Conservation (phyloP, 2,888 invertebrate species). For the Asteroscopus sphinx region DNA sequence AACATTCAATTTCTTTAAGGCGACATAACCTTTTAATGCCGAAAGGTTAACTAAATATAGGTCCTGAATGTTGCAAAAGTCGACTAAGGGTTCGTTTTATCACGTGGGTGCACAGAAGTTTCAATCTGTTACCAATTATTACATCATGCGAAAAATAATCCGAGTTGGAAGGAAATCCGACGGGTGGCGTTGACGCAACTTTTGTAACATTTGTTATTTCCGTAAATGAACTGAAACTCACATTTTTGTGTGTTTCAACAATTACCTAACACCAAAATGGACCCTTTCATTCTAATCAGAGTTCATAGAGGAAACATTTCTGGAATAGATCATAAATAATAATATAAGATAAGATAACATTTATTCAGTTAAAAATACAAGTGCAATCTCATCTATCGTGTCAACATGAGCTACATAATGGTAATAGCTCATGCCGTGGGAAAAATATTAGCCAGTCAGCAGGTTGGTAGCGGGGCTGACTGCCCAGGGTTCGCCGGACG, state of each 20-base stretch:
- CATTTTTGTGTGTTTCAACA: neutral
- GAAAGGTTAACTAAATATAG: conserved; percentile 11
- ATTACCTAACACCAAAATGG: conserved; percentile 6
- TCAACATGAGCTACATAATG: no score
- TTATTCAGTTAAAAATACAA: no score
- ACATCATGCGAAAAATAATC: conserved; percentile 30
- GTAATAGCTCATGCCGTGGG: no score
- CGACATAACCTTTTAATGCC: conserved; percentile 3
- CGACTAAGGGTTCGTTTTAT: conserved; percentile 10
- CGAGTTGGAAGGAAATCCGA: conserved; percentile 9
- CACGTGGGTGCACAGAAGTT: conserved; percentile 20
- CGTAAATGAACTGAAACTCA: neutral
- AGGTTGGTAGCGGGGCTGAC: no score
- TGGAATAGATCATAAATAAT: no score
- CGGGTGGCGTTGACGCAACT: conserved; percentile 11
- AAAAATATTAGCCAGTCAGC: no score
- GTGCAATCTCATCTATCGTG: no score
- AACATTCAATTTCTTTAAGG: neutral
- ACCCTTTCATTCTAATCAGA: neutral
- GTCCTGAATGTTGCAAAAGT: conserved; percentile 7
- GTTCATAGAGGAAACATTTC: neutral
- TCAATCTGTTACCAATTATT: conserved; percentile 18
- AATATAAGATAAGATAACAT: neutral
- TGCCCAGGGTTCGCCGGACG: no score
- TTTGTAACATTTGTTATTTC: conserved; percentile 19